Conservation (phyloP, 2,888 invertebrate genomes). For the Brachylomia viminalis region DNA sequence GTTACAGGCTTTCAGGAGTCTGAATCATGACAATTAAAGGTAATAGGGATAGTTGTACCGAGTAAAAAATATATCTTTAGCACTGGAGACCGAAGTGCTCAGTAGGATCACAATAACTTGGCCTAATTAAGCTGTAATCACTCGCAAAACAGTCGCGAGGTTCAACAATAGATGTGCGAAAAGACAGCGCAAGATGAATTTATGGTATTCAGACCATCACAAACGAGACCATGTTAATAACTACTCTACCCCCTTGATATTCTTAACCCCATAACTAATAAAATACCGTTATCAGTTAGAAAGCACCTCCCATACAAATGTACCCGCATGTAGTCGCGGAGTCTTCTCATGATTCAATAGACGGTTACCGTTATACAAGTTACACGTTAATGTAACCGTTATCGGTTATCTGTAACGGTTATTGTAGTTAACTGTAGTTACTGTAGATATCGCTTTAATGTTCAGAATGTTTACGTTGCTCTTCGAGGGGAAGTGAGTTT, state of each 20-base stretch:
- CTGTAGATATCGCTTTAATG: slow-evolving; percentile 51
- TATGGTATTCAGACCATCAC: slow-evolving; percentile 3
- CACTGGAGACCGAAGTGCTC: too few relatives aligned
- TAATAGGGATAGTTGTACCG: neutral
- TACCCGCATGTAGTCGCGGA: slow-evolving; percentile 14
- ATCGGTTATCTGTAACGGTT: slow-evolving; percentile 57
- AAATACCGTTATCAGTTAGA: slow-evolving; percentile 37
- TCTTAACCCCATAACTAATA: slow-evolving; percentile 19
- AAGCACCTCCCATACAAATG: slow-evolving; percentile 38
- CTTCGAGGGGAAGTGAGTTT: slow-evolving; percentile 24
- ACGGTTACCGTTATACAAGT: slow-evolving; percentile 36
- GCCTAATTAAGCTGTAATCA: neutral
- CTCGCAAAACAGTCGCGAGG: too few relatives aligned
- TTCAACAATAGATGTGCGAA: neutral
- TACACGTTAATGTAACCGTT: slow-evolving; percentile 43
- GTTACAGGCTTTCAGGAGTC: neutral
- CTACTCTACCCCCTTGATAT: neutral
- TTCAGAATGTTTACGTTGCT: slow-evolving; percentile 40
- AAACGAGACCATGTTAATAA: neutral
- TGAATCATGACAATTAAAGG: neutral
- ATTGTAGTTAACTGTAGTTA: slow-evolving; percentile 57
- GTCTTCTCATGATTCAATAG: slow-evolving; percentile 50
- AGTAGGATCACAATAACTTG: neutral
- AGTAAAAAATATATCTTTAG: neutral
- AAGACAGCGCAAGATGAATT: neutral